Evolutionary conservation across 2,113 vertebrate genomes (phyloP).

Genomic region (Acrocephalus kingi): DNA sequence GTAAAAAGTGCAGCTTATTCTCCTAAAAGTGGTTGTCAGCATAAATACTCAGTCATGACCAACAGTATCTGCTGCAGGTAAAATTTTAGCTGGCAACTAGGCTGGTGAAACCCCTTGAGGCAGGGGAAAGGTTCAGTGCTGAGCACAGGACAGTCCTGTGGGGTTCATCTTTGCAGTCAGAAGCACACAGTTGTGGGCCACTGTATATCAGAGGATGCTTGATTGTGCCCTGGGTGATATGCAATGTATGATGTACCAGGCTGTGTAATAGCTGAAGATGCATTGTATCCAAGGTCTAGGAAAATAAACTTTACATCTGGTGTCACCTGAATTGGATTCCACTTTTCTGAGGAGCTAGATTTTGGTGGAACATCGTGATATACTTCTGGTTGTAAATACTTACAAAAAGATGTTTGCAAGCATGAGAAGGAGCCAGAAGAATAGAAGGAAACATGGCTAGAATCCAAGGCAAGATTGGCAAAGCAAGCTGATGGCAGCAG

Average conservation of each 20-base stretch:
- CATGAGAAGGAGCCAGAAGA: constrained; percentile 32
- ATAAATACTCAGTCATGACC: neutral
- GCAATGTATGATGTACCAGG: neutral
- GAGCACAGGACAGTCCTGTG: neutral
- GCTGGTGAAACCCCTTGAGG: neutral
- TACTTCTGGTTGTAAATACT: constrained; percentile 26
- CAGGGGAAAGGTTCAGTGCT: neutral
- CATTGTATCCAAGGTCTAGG: constrained; percentile 9
- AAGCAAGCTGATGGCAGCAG: constrained; percentile 1
- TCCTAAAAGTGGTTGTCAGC: neutral
- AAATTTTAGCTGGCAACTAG: neutral
- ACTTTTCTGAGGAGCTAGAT: constrained; percentile 5
- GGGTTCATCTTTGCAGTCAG: neutral
- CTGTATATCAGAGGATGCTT: neutral
- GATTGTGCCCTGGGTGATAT: neutral
- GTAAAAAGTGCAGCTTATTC: neutral
- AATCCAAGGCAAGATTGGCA: neutral
- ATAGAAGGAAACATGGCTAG: neutral
- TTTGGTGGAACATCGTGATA: neutral
- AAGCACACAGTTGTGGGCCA: neutral
- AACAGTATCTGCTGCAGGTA: neutral
- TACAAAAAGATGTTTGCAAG: constrained; percentile 30
- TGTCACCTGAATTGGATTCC: constrained; percentile 1
- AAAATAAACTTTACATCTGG: neutral
- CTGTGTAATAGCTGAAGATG: neutral